Base-by-base conservation (phyloP, 2,888 invertebrate species). In the Euclidia mi region DNA sequence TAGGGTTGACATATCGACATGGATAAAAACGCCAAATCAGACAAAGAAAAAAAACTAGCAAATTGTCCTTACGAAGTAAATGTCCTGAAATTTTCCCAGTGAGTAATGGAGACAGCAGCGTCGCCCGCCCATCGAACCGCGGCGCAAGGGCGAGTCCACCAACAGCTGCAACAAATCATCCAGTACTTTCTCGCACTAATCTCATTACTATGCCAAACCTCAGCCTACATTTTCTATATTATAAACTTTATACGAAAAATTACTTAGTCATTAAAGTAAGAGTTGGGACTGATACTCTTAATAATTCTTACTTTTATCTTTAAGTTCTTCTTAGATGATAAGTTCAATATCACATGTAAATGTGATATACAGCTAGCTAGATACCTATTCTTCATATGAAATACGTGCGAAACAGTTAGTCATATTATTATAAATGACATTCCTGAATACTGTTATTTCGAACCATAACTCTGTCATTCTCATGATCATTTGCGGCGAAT, bases 111-210 rank as follows among this genome's bases (percentile, higher is more conserved):
- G 18, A 20, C 37, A 2, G 11, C 15, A 38, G 10, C 11, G 47
- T 32, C 56, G 58, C 53, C 71, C 67, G 71, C 71, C 62, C 50
- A 48, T 38, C 55, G 49, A 32, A 32, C 38, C 28, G 40, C 56
- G 40, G 52, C 58, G 12, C 50, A 58, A 71, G 63, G 67, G 66
- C 67, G 71, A 56, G 62, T 67, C 58, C 49, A 43, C 57, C 47
- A 55, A 58, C 67, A 56, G 43, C 66, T 52, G 44, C 57, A 53
- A 50, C 71, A 44, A 49, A 67, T 63, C 72, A 59, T 56, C 64
- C 59, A 67, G 29, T 44, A 44, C 56, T 67, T 52, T 51, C 56
- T 42, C 46, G 25, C 25, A 58, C 18, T 47, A 64, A 59, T 56
- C 50, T 53, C 41, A 49, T 69, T 67, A 51, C 48, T 43, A 46